Percentiles rank a stretch among this genome's conserved stretches.
phyloP scores from a whole-genome alignment of 2,797 vertebrate species.

The Pangasius macronema region DNA sequence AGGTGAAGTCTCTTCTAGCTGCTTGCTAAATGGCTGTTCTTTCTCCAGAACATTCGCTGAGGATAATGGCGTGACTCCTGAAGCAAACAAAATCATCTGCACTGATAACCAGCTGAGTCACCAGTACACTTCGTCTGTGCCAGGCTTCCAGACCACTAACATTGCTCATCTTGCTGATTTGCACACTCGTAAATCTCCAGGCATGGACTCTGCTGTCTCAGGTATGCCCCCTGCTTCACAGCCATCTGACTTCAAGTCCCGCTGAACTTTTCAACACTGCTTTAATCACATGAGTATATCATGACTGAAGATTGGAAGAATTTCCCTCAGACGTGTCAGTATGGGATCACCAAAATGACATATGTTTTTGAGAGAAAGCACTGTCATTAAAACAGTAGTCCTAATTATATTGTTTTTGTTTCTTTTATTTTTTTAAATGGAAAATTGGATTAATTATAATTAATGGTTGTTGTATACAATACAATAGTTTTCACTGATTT shows the following conservation, averaged over 20 bases:
- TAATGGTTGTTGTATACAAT: too few relatives aligned
- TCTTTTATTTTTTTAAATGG: too few relatives aligned
- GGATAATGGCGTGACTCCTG: neutral
- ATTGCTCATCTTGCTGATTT: constrained; percentile 31
- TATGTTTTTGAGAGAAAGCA: too few relatives aligned
- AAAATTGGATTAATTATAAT: too few relatives aligned
- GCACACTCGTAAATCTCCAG: constrained; percentile 24
- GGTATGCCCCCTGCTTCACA: constrained; percentile 21
- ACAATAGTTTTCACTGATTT: too few relatives aligned
- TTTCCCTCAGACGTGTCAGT: neutral
- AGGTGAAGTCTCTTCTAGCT: constrained; percentile 11
- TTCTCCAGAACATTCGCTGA: constrained; percentile 3
- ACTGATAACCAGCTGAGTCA: constrained; percentile 8
- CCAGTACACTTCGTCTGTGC: constrained; percentile 36
- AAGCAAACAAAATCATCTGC: constrained; percentile 9
- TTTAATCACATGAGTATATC: neutral
- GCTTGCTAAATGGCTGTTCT: neutral
- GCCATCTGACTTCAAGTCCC: neutral
- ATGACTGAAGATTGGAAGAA: neutral
- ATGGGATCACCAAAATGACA: neutral
- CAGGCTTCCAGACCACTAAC: constrained; percentile 39
- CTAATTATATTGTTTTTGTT: too few relatives aligned
- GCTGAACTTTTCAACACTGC: neutral
- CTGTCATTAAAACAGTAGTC: too few relatives aligned
- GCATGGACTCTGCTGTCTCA: constrained; percentile 22